phyloP scores from a whole-genome alignment of 1,140 invertebrate genomes.

The Apolygus lucorum region DNA sequence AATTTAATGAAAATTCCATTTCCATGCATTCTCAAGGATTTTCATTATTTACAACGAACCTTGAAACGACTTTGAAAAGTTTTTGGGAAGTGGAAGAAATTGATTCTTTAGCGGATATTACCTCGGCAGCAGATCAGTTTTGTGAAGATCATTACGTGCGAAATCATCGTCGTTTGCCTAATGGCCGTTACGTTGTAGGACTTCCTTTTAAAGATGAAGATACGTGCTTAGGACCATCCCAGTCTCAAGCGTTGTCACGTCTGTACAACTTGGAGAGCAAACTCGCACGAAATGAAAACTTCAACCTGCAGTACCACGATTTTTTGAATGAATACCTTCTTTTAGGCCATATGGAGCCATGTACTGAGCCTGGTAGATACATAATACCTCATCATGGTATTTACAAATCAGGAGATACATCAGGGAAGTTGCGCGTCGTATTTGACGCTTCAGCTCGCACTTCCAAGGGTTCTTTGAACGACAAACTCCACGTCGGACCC shows the following conservation, averaged over 20 bases:
- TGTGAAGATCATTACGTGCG: neutral
- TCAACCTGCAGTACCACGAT: neutral
- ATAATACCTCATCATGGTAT: constrained; percentile 36
- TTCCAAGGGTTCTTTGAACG: constrained; percentile 39
- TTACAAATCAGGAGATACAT: constrained; percentile 29
- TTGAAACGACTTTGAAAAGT: neutral
- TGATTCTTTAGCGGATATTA: neutral
- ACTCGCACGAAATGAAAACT: neutral
- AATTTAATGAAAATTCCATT: neutral
- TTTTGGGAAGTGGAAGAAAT: constrained; percentile 2
- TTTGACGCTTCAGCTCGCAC: constrained; percentile 39
- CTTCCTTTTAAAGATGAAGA: constrained; percentile 10
- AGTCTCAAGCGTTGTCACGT: neutral
- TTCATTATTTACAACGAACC: neutral
- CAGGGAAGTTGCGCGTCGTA: constrained; percentile 38
- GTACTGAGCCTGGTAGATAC: constrained; percentile 15
- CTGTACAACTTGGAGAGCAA: neutral
- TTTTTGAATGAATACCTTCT: constrained; percentile 18
- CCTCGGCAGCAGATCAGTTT: neutral
- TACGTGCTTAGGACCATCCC: neutral
- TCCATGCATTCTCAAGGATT: neutral
- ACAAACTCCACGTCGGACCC: constrained; percentile 38
- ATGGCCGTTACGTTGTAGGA: neutral
- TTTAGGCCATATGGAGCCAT: constrained; percentile 4
- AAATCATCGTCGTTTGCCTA: neutral